A percentile compares a stretch with the other conserved stretches of the same genome.
phyloP scores from a whole-genome alignment of 2,113 vertebrate genomes.

The Microcebus tavaratra region DNA sequence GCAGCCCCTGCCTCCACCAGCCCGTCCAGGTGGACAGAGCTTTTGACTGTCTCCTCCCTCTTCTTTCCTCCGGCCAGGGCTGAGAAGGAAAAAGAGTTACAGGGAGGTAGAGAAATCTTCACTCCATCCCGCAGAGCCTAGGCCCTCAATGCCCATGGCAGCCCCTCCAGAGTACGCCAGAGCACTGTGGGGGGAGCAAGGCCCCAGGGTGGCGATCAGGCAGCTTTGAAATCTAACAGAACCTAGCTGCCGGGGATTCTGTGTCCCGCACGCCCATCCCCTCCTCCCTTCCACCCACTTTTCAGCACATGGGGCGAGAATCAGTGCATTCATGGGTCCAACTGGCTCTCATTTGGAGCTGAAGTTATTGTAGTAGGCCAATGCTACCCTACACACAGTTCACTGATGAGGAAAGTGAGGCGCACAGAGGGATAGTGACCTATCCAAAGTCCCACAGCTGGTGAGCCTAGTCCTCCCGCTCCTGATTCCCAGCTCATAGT shows the following conservation, averaged over 20 bases:
- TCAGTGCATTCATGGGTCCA: not conserved
- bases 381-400: not conserved
- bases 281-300: not conserved
- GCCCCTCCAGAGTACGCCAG: not conserved
- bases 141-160: not conserved
- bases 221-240: not conserved
- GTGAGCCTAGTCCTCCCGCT: not conserved
- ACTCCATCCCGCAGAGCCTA: not conserved
- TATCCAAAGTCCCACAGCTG: not conserved
- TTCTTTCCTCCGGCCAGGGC: not conserved
- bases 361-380: not conserved
- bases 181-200: fast-evolving
- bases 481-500: not conserved
- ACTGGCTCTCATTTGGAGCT: not conserved
- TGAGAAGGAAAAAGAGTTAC: not conserved
- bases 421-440: not conserved
- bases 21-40: not conserved
- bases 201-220: not conserved
- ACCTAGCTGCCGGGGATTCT: not conserved
- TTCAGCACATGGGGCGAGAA: not conserved
- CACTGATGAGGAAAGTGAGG: slow-evolving; percentile 1
- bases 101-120: not conserved
- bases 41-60: not conserved
- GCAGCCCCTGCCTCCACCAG: not conserved
- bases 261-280: not conserved